Evolutionary conservation across 2,888 invertebrate species (phyloP), one percentile per base, ranked within the genome.

Genomic region (Poecilus cupreus): DNA sequence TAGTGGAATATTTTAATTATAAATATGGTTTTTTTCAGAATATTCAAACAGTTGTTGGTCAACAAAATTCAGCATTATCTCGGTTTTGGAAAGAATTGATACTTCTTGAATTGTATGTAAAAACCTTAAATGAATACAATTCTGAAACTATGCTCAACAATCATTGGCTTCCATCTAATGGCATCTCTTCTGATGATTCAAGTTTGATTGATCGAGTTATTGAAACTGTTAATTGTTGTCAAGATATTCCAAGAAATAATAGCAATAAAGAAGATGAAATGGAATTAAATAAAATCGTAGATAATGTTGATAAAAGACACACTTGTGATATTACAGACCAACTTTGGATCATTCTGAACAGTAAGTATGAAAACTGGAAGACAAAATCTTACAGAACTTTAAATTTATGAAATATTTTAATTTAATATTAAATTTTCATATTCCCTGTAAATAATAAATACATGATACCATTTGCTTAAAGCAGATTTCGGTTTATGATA

Each of bases 31-130:
- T 54, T 2, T 68, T 68, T 39, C 54, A 85, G 85, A 83, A 77
- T 22, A 78, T 85, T 13, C 85, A 85, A 82, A 81, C 81, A 54
- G 60, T 84, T 20, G 81, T 83, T 49, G 85, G 85, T 37, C 83
- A 85, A 43, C 60, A 81, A 39, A 79, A 72, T 49, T 85, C 85
- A 4, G 16, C 80, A 16, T 60, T 85, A 51, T 49, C 75, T 79
- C 6, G 22, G n/a, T 77, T 84, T 51, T 84, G 83, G 83, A 68
- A 83, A 79, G 83, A 85, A 54, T 78, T 85, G 11, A 64, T 75
- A 26, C 11, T 84, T 11, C 76, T 83, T 76, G 78, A 81, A 75
- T 18, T 79, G 11, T 83, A 82, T 20, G 32, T 81, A 64, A 81
- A 81, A 60, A 60, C 75, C 8, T 75, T 81, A 20, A 46, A 24